Base-by-base conservation (phyloP, 1,140 invertebrate genomes). In the Olivierus martensii region DNA sequence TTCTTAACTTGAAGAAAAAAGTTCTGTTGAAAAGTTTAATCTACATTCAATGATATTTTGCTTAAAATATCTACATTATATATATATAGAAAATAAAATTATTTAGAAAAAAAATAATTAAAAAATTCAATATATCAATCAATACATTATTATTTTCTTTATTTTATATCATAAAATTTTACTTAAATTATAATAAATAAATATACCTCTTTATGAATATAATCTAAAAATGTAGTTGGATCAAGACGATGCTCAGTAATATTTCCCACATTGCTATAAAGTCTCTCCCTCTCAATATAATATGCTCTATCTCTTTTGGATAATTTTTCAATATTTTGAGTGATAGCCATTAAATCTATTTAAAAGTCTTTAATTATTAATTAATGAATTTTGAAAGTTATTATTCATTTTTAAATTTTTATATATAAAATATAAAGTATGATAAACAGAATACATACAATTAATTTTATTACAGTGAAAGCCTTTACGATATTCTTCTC, bases 401-500 rank as follows among this genome's bases (percentile, higher is more conserved):
- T n/a, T n/a, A n/a, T n/a, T n/a, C n/a, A n/a, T n/a, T n/a, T n/a
- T n/a, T n/a, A n/a, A 38, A 38, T 38, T 38, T 38, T 38, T n/a
- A 38, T 38, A 38, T 38, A 7, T 28, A n/a, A 47, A 21, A 34
- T 55, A 58, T 45, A 28, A 4, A 28, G 28, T 28, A 28, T 28
- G n/a, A 28, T 28, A 28, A 3, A 28, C 2, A 28, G 4, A 28
- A 6, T 28, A 78, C 82, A 77, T 77, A 94, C 92, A 93, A 69
- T 87, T 89, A 65, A 95, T 93, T 63, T 80, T 82, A 3, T 81
- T 66, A 65, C 94, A 98, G 65, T 93, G 81, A 69, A 94, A 98
- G 61, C 84, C 84, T 66, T 85, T 85, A 57, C 87, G 82, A 68
- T 93, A 96, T 66, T 96, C 86, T 64, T 89, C 83, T 39, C 80